phyloP scores from a whole-genome alignment of 2,888 invertebrate species.

The Blastobasis adustella region DNA sequence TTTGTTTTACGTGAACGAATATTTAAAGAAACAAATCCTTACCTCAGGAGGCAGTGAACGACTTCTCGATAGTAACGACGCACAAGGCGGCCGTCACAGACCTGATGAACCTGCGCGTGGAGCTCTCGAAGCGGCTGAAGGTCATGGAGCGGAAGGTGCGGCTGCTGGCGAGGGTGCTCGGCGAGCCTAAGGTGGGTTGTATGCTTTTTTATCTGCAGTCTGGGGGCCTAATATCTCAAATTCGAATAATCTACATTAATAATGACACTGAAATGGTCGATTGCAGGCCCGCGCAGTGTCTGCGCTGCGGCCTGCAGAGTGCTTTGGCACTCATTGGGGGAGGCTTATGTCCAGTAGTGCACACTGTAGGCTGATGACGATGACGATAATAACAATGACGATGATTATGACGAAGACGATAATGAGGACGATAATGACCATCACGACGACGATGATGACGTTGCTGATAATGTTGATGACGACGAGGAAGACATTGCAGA shows the following conservation, averaged over 20 bases:
- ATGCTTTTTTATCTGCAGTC: background rate
- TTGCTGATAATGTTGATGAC: no score
- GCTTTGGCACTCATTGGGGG: background rate
- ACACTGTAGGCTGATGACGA: background rate
- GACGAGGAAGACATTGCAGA: no score
- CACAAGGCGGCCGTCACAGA: conserved; percentile 40
- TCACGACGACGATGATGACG: no score
- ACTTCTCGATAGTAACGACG: conserved; percentile 25
- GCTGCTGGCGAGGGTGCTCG: background rate
- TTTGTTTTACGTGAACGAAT: no score
- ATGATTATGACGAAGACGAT: no score
- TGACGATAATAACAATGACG: background rate
- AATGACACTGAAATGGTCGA: no score
- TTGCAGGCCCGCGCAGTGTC: no score
- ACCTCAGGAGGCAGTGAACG: conserved; percentile 38
- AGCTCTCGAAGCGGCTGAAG: conserved; percentile 14
- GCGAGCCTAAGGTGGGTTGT: background rate
- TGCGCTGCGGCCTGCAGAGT: no score
- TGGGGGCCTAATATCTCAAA: no score
- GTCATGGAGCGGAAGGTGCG: background rate
- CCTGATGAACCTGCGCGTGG: conserved; percentile 31
- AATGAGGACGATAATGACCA: no score
- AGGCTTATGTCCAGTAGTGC: background rate
- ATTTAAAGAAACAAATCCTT: background rate
- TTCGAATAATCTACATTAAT: no score